Evolutionary conservation across 1,140 invertebrate genomes (phyloP).

Genomic region (Drosophila santomea): DNA sequence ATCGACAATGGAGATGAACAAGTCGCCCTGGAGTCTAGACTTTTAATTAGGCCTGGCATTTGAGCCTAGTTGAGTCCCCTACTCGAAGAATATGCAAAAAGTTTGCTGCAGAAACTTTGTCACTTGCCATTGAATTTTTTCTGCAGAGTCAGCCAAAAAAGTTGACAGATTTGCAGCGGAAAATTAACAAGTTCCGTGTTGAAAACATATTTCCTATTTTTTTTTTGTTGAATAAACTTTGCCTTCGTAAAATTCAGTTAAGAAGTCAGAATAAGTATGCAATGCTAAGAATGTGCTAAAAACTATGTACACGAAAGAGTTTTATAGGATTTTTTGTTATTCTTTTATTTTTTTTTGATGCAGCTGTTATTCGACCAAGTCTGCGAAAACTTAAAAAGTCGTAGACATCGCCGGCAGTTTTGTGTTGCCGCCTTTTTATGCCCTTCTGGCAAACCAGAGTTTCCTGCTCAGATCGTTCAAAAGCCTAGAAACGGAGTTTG

Average conservation of each 20-base stretch:
- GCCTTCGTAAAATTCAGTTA: conserved; percentile 74
- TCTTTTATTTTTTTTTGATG: background rate
- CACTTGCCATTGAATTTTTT: conserved; percentile 67
- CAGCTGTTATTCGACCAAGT: conserved; percentile 32
- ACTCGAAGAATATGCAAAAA: conserved; percentile 51
- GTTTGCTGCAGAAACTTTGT: conserved; percentile 52
- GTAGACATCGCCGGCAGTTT: conserved; percentile 45
- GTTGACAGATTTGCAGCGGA: conserved; percentile 81
- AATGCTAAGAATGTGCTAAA: conserved; percentile 73
- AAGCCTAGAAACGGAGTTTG: conserved; percentile 40
- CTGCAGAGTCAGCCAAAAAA: conserved; percentile 41
- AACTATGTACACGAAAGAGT: conserved; percentile 52
- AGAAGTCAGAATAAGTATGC: conserved; percentile 73
- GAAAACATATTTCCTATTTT: conserved; percentile 27
- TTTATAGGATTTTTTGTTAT: conserved; percentile 6
- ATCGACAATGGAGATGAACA: conserved; percentile 37
- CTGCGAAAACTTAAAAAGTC: conserved; percentile 68
- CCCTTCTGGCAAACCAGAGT: conserved; percentile 22
- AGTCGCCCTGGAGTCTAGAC: conserved; percentile 63
- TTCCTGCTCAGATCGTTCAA: conserved; percentile 25
- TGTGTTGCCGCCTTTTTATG: conserved; percentile 44
- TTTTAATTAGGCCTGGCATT: conserved; percentile 69
- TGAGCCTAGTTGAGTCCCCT: conserved; percentile 47
- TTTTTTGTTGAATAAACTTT: conserved; percentile 52
- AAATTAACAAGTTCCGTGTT: conserved; percentile 76